Evolutionary conservation across 2,888 invertebrate genomes (phyloP), one percentile per base, ranked within the genome.

Genomic region (Catotricha subobsoleta): DNA sequence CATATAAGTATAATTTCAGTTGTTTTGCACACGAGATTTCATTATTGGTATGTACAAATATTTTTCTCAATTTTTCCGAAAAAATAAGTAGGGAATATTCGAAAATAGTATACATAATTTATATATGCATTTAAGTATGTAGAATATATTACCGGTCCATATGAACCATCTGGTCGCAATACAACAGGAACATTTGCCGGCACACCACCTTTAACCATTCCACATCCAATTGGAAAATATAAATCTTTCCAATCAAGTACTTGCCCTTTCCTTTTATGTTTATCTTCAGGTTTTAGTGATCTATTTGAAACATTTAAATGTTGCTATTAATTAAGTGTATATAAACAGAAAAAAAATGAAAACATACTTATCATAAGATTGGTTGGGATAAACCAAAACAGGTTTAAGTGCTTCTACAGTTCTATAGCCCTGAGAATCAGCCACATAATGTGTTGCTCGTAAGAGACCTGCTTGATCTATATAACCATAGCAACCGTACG

Each of bases 401-500:
- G 74, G 67, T 47, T 75, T 71, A 37, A 72, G 70, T 1, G 80
- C 78, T 49, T 72, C 72, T 1, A 82, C 73, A 1, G 79, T 74
- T 46, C 82, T 66, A 57, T 80, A 82, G 15, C 82, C 82, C 63
- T 78, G 78, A 44, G 74, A 73, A 56, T 82, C 82, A 35, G 81
- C 80, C 10, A 82, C 69, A 55, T 81, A 82, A 60, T 80, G 79
- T 19, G 80, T 80, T 36, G 74, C 77, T 27, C 73, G 69, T 10
- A 79, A 66, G 45, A 67, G 66, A 28, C 71, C 69, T 37, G 73
- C 71, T 1, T 78, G 73, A 56, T 80, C 78, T 30, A 80, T 69
- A 58, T 77, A 77, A 21, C 82, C 82, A 50, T 81, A 82, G 57
- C 82, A 82, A 47, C 82, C 82, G 51, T 81, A 81, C 1, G 80